phyloP scores from a whole-genome alignment of 2,113 vertebrate genomes.

The Lathamus discolor region DNA sequence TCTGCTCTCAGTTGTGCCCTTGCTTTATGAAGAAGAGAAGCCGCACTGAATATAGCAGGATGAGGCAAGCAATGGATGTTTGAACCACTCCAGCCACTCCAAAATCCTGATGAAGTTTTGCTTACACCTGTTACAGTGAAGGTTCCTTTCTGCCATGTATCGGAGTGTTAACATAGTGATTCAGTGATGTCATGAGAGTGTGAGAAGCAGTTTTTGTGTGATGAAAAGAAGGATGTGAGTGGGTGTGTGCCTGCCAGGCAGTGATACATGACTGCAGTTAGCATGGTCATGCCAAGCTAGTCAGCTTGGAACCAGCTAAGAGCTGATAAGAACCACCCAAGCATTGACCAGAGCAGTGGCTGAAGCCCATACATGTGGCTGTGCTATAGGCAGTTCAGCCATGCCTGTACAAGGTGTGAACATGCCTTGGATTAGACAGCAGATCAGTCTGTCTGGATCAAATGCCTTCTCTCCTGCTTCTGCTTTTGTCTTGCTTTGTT shows the following conservation, averaged over 20 bases:
- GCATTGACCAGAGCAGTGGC: fast-evolving
- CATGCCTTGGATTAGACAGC: neutral
- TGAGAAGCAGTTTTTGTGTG: neutral
- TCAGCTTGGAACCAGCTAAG: neutral
- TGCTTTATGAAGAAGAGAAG: neutral
- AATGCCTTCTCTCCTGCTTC: conserved; percentile 13
- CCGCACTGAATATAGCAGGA: neutral
- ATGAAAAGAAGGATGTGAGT: neutral
- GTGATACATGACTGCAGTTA: neutral
- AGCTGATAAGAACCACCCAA: neutral
- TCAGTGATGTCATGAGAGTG: neutral
- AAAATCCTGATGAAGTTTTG: neutral
- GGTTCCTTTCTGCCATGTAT: neutral
- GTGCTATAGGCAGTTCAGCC: fast-evolving
- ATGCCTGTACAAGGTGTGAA: neutral
- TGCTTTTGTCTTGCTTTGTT: conserved; percentile 18
- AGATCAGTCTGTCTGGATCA: neutral
- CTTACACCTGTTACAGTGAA: neutral
- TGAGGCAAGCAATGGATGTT: neutral
- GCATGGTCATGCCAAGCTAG: neutral
- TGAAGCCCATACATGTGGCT: fast-evolving
- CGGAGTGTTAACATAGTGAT: neutral
- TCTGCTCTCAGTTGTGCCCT: neutral
- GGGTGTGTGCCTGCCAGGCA: neutral
- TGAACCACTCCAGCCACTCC: neutral